Evolutionary conservation across 2,797 vertebrate species (phyloP).

Genomic region (Microctenopoma steveboyesi): DNA sequence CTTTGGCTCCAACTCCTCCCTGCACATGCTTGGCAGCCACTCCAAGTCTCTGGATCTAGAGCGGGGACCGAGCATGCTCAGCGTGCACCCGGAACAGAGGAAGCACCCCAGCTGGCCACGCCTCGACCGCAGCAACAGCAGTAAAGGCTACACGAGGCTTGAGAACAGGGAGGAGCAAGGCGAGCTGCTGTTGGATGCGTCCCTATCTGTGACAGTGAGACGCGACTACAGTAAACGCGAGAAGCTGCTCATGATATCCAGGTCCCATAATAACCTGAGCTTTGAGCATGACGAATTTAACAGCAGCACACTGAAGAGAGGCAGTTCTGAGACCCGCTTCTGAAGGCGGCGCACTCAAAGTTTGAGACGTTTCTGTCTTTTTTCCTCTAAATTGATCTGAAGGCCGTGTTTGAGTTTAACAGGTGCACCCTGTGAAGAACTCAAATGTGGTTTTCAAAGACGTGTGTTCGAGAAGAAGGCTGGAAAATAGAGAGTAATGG

Average conservation of each 20-base stretch:
- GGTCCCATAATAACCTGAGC: conserved; percentile 97
- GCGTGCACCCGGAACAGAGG: conserved; percentile 91
- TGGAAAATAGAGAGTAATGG: conserved; percentile 14
- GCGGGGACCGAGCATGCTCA: conserved; percentile 85
- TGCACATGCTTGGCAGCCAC: conserved; percentile 93
- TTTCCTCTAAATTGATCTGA: conserved; percentile 40
- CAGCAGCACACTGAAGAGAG: conserved; percentile 92
- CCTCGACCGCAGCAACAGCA: conserved; percentile 93
- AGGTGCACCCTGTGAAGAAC: conserved; percentile 20
- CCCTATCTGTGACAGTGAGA: conserved; percentile 78
- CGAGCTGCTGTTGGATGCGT: conserved; percentile 84
- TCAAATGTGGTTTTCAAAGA: conserved; percentile 13
- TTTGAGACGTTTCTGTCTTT: background rate
- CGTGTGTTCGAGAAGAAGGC: conserved; percentile 3
- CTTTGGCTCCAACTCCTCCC: conserved; percentile 94
- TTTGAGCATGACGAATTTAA: conserved; percentile 96
- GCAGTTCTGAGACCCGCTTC: conserved; percentile 96
- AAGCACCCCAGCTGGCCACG: conserved; percentile 99
- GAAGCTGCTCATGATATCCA: conserved; percentile 98
- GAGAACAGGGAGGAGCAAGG: conserved; percentile 96
- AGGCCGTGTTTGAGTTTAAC: conserved; percentile 18
- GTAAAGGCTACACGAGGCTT: conserved; percentile 93
- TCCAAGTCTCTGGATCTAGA: conserved; percentile 98
- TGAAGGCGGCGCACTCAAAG: conserved; percentile 65
- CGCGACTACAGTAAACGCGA: conserved; percentile 96